Base-by-base conservation (phyloP, 2,797 vertebrate genomes). In the Thaleichthys pacificus region DNA sequence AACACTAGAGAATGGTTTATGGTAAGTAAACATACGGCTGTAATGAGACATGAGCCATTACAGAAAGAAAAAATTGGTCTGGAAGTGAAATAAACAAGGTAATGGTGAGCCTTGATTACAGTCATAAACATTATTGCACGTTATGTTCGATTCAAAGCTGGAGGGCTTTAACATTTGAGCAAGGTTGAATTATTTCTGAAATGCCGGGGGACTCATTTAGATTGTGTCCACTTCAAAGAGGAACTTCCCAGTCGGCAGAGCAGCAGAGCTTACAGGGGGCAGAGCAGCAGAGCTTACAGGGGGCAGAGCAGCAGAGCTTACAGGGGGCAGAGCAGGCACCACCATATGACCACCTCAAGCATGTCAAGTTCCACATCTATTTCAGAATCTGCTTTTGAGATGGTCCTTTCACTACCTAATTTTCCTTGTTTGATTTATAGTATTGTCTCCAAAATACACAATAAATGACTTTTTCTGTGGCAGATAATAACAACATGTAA, bases 11-110 rank as follows among this genome's bases (percentile, higher is more conserved):
- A 76, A 77, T 60, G 61, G 58, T 74, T 61, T 19, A 64, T 47
- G 8, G 77, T 80, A 61, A 22, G 0, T 62, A 83, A 84, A 77
- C 86, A 86, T 82, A 70, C 88, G 84, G 82, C 70, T 80, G 71
- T 80, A 88, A 87, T 88, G 77, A 87, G 56, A 21, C 66, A 49
- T 56, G 74, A 74, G 68, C 49, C 70, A 80, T 84, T 75, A 83
- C 71, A 58, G 66, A 12, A 35, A 66, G 56, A 69, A 73, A 77
- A 51, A 73, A 64, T 30, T 51, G 49, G 11, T 15, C 26, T 72
- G 58, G 71, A 66, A 81, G 74, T 24, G 72, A 81, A 77, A 86
- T 78, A 80, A 86, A 85, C 72, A 86, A 74, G 47, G 54, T 70
- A 69, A 70, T 69, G 80, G 61, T 69, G 22, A 38, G 78, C 71